Evolutionary conservation across 2,888 invertebrate genomes (phyloP).

Genomic region (Perizoma flavofasciatum): DNA sequence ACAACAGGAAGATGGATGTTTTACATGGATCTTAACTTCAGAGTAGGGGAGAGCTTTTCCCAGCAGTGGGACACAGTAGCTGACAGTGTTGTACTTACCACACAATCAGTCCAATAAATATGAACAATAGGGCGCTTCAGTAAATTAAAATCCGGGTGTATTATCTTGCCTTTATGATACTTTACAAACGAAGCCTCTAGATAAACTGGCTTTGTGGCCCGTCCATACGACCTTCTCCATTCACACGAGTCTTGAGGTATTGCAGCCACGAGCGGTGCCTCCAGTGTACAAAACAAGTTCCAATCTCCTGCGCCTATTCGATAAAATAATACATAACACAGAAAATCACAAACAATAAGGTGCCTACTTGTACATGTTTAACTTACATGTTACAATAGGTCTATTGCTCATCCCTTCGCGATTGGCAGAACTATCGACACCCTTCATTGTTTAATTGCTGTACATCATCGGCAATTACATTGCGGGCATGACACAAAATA

Average conservation of each 20-base stretch:
- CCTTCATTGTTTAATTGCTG: slow-evolving; percentile 82
- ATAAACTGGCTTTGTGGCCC: slow-evolving; percentile 92
- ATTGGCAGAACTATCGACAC: slow-evolving; percentile 78
- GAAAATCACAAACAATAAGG: slow-evolving; percentile 1
- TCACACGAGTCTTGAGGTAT: slow-evolving; percentile 95
- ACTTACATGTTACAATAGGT: slow-evolving; percentile 90
- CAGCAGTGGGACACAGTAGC: no score
- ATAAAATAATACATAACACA: slow-evolving; percentile 34
- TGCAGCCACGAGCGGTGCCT: slow-evolving; percentile 89
- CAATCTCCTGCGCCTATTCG: slow-evolving; percentile 92
- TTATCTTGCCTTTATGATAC: slow-evolving; percentile 87
- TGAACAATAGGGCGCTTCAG: slow-evolving; percentile 96
- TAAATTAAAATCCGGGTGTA: slow-evolving; percentile 91
- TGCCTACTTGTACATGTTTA: background rate
- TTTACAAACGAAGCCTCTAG: slow-evolving; percentile 92
- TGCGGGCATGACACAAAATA: slow-evolving; percentile 75
- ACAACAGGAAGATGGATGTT: no score
- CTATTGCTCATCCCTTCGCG: slow-evolving; percentile 86
- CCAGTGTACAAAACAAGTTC: slow-evolving; percentile 92
- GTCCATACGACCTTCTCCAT: slow-evolving; percentile 95
- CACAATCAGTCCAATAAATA: slow-evolving; percentile 97
- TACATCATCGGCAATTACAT: slow-evolving; percentile 71
- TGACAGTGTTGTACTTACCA: slow-evolving; percentile 83
- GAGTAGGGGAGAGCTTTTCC: no score
- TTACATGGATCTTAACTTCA: no score